phyloP scores from a whole-genome alignment of 2,888 invertebrate species.

The Tanaodytes sp. region DNA sequence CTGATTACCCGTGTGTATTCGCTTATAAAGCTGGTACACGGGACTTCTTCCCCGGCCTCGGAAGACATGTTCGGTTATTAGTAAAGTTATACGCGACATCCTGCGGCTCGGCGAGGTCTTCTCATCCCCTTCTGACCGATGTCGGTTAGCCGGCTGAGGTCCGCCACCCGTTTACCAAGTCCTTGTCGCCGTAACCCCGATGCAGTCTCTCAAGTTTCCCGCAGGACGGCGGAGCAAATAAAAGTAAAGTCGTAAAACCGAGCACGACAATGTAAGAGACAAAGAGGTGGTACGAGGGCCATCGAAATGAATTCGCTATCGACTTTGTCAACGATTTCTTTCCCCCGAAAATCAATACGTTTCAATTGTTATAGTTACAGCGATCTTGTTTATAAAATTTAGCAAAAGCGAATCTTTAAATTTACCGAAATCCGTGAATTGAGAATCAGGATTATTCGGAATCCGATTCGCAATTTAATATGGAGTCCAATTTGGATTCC shows the following conservation, averaged over 20 bases:
- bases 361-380: too few species aligned
- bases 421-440: too few species aligned
- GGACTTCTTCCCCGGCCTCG: too few species aligned
- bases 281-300: constrained; percentile 19
- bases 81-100: constrained; percentile 71
- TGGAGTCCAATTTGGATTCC: too few species aligned
- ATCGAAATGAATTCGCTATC: constrained; percentile 11
- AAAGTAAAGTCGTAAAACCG: constrained; percentile 35
- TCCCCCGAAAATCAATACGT: too few species aligned
- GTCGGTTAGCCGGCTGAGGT: constrained; percentile 56
- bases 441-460: too few species aligned
- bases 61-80: constrained; percentile 67
- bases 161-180: too few species aligned
- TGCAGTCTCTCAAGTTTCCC: constrained; percentile 50
- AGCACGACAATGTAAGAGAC: constrained; percentile 29
- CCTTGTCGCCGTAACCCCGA: constrained; percentile 42
- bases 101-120: too few species aligned
- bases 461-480: too few species aligned
- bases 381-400: too few species aligned
- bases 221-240: constrained; percentile 25
- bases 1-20: not conserved
- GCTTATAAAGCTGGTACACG: too few species aligned
- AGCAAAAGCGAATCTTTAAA: too few species aligned
- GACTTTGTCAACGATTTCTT: constrained; percentile 18
- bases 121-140: constrained; percentile 46